Evolutionary conservation across 2,888 invertebrate genomes (phyloP), one percentile per base, ranked within the genome.

Genomic region (Lasioglossum zephyrum): DNA sequence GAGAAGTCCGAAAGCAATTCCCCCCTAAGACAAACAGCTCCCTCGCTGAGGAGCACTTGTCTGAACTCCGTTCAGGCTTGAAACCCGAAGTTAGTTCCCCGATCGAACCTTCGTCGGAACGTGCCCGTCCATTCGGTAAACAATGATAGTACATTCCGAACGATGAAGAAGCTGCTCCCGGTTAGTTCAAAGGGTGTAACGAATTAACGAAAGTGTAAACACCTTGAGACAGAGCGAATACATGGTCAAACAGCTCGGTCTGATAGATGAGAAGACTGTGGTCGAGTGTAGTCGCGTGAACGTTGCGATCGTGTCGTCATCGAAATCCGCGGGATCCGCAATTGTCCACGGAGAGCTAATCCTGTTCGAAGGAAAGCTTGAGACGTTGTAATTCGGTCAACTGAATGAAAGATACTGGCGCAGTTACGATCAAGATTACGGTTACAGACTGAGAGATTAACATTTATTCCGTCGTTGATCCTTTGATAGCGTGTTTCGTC

Each of bases 321-420:
- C 63, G 49, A 77, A 80, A 85, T 85, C 85, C 80, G 2, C 36
- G 4, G 77, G 84, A 80, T 84, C 72, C 75, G 6, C 18, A 36
- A 13, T 77, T 36, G 53, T 47, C 26, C 79, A 80, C 77, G 79
- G 13, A 3, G 39, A 13, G 36, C 41, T 70, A 26, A 80, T 84
- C 77, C 79, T 16, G 6, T 13, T n/a, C 3, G 44, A 2, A 6
- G 18, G 39, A 6, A 36, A 60, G 47, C 41, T 74, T 41, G 9
- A 31, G 72, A 22, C n/a, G n/a, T 66, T n/a, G 49, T 31, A 80
- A 77, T 76, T 41, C 31, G 13, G 11, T n/a, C 9, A 3, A 4
- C 44, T 5, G n/a, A 13, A 57, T 22, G 57, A 31, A 57, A 16
- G 26, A 26, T 26, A 57, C 44, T 47, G 39, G 13, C n/a, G 3